phyloP scores from a whole-genome alignment of 2,113 vertebrate species.

The Chinchilla lanigera region DNA sequence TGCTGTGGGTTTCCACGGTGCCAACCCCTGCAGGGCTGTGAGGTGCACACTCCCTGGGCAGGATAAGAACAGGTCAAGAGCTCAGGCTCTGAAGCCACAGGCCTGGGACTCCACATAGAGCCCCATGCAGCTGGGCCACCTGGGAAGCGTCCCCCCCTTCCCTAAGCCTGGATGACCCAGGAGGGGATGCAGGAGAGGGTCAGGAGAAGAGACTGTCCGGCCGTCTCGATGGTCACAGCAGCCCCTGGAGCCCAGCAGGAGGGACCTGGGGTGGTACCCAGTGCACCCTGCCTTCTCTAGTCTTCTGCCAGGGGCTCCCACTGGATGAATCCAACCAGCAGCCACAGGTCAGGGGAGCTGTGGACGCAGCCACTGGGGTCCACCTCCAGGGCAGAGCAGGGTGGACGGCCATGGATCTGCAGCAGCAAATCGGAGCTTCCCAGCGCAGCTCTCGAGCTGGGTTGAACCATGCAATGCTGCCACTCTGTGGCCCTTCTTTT shows the following conservation, averaged over 20 bases:
- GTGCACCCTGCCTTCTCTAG: not conserved
- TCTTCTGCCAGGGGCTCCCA: not conserved
- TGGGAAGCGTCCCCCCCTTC: not conserved
- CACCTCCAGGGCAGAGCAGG: too few species aligned
- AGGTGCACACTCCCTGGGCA: not conserved
- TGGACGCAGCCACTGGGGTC: rapidly evolving
- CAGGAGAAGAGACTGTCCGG: not conserved
- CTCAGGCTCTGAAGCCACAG: not conserved
- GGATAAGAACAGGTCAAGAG: too few species aligned
- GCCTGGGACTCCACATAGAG: not conserved
- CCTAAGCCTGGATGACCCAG: not conserved
- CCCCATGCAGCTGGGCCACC: not conserved
- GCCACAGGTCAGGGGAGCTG: not conserved
- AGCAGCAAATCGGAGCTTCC: too few species aligned
- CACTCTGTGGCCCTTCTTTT: not conserved
- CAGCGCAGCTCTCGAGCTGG: not conserved
- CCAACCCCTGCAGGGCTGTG: not conserved
- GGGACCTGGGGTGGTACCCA: not conserved
- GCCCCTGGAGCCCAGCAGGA: not conserved
- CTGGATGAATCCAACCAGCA: not conserved
- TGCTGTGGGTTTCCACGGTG: not conserved
- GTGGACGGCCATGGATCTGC: rapidly evolving
- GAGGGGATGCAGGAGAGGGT: not conserved
- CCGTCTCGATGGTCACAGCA: not conserved
- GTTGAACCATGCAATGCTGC: not conserved